phyloP scores from a whole-genome alignment of 2,797 vertebrate genomes.

The Smutsia temminckii region DNA sequence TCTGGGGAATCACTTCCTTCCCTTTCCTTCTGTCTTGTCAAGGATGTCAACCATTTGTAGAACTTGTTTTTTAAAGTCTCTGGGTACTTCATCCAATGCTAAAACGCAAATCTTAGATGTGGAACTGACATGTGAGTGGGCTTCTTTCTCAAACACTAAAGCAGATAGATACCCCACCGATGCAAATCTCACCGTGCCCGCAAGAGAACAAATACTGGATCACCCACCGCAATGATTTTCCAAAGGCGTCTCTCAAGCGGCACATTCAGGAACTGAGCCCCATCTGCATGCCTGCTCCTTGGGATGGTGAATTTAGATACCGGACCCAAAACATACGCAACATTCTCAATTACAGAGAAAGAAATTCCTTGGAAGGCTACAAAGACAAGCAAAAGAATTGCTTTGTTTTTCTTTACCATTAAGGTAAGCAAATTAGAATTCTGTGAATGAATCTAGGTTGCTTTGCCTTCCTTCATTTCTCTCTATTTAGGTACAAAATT shows the following conservation, averaged over 20 bases:
- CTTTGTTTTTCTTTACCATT: not conserved
- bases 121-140: not conserved
- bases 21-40: not conserved
- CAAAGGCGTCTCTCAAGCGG: not conserved
- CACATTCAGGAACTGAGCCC: not conserved
- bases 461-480: not conserved
- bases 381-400: not conserved
- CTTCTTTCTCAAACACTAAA: not conserved
- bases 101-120: not conserved
- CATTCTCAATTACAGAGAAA: slow-evolving; percentile 17
- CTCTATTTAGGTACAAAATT: not conserved
- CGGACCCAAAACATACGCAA: not conserved
- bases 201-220: not conserved
- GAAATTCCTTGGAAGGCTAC: not conserved
- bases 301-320: not conserved
- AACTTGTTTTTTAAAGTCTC: not conserved
- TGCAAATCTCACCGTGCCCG: not conserved
- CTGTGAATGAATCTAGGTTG: not conserved
- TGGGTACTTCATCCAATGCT: not conserved
- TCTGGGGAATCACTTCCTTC: not conserved
- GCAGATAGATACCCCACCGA: not conserved
- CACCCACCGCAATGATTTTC: not conserved
- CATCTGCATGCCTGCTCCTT: not conserved
- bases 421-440: not conserved
- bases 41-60: not conserved